Base-by-base conservation (phyloP, 2,797 vertebrate genomes). In the Lophius americanus region DNA sequence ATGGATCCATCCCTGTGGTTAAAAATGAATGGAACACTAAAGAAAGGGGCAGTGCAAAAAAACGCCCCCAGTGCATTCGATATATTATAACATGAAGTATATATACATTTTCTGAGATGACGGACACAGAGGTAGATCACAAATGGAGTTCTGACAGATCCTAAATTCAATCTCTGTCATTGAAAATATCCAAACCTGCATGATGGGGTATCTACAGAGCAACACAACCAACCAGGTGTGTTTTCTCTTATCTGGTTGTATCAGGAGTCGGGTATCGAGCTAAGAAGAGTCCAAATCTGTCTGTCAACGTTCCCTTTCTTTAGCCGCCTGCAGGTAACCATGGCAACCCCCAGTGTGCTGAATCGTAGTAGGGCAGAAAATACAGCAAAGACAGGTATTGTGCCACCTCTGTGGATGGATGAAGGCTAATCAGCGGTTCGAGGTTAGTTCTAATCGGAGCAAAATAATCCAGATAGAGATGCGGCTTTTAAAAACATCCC, bases 281-380 rank as follows among this genome's bases (percentile, higher is more conserved):
- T 80, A 39, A 50, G 73, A 57, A 66, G 73, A 77, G 73, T 86
- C 83, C 65, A 77, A 79, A 78, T 83, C 76, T 83, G 74, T 73
- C 70, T 65, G 69, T 87, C 79, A 84, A 77, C 72, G 60, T 70
- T 74, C 46, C 76, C 70, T 77, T 86, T 58, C 75, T 85, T 70
- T 57, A 71, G 73, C 83, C 7, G 62, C 77, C 83, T 67, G 73
- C 64, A 53, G 79, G 91, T 91, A 89, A 73, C 91, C 88, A 90
- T 90, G 91, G 86, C 89, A 81, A 90, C 89, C 12, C 65, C 66
- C 76, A 64, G 75, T 69, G 68, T 64, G 77, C 67, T 47, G 58
- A 60, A 70, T 80, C 66, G 79, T 78, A 82, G 70, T 65, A 59
- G 79, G 71, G 73, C 57, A 64, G 60, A 75, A 65, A 78, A 70